Percentiles rank a stretch among this genome's conserved stretches.
Evolutionary conservation across 1,140 invertebrate species (phyloP).

Genomic region (Chironomus striatipennis): DNA sequence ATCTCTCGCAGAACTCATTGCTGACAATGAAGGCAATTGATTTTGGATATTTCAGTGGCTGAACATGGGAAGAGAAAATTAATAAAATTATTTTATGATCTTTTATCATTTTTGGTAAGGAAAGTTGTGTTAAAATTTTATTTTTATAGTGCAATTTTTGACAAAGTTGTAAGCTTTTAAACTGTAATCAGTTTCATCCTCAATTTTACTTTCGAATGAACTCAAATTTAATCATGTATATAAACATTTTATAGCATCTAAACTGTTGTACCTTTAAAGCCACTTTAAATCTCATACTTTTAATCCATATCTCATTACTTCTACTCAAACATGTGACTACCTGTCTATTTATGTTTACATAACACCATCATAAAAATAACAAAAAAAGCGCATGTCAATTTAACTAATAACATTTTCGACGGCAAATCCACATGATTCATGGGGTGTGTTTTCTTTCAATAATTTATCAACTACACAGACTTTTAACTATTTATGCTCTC

Average conservation of each 20-base stretch:
- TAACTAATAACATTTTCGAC: too few relatives aligned
- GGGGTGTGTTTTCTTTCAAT: too few relatives aligned
- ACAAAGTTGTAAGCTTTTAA: too few relatives aligned
- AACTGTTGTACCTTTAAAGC: background rate
- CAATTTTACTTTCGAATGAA: background rate
- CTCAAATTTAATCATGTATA: background rate
- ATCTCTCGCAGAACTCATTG: constrained; percentile 95
- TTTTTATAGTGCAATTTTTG: background rate
- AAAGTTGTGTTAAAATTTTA: constrained; percentile 25
- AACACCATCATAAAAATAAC: too few relatives aligned
- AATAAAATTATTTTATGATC: too few relatives aligned
- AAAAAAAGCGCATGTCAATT: too few relatives aligned
- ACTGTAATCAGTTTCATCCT: too few relatives aligned
- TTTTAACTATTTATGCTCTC: too few relatives aligned
- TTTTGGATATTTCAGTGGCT: constrained; percentile 75
- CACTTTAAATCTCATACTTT: background rate
- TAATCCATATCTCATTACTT: background rate
- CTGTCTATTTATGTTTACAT: too few relatives aligned
- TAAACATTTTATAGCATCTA: background rate
- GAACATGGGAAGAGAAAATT: constrained; percentile 26
- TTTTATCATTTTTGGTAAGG: constrained; percentile 26
- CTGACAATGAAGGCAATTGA: constrained; percentile 89
- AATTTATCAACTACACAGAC: too few relatives aligned
- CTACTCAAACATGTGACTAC: too few relatives aligned
- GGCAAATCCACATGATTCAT: too few relatives aligned